Conservation (phyloP, 2,797 vertebrate genomes). For the Allenopithecus nigroviridis region DNA sequence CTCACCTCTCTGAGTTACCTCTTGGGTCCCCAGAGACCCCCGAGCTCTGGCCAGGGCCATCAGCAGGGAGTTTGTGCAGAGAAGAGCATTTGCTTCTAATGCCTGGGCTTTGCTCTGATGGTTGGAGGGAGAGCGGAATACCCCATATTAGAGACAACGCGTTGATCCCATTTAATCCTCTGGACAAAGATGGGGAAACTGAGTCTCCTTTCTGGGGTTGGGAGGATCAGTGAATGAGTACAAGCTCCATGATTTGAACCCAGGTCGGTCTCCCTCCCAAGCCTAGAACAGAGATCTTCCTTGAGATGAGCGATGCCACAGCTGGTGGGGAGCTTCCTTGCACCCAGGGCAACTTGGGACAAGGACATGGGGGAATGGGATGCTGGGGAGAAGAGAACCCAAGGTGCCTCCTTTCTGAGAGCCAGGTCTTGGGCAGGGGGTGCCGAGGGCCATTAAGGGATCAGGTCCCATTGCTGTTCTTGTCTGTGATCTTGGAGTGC, state of each 20-base stretch:
- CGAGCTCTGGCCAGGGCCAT: neutral
- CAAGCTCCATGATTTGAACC: neutral
- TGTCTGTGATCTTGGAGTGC: neutral
- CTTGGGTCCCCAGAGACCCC: neutral
- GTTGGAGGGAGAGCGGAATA: neutral
- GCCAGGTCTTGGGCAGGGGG: neutral
- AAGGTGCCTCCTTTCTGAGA: neutral
- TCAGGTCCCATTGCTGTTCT: neutral
- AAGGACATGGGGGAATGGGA: neutral
- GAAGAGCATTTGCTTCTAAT: neutral
- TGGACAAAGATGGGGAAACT: neutral
- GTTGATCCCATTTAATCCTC: neutral
- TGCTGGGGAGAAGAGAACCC: neutral
- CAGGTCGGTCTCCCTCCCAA: neutral
- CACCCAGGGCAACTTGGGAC: neutral
- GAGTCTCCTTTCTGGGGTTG: neutral
- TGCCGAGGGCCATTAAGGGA: neutral
- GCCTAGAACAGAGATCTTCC: neutral
- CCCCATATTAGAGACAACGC: neutral
- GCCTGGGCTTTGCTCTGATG: neutral
- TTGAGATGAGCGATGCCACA: neutral
- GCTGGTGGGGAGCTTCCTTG: neutral
- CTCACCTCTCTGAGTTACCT: neutral
- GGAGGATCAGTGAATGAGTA: neutral
- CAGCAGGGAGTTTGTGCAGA: neutral